These are phyloP conservation scores for Metaphire vulgaris DNA, from an alignment of 1,140 invertebrate genomes.

Conservation along the genomic window DNA sequence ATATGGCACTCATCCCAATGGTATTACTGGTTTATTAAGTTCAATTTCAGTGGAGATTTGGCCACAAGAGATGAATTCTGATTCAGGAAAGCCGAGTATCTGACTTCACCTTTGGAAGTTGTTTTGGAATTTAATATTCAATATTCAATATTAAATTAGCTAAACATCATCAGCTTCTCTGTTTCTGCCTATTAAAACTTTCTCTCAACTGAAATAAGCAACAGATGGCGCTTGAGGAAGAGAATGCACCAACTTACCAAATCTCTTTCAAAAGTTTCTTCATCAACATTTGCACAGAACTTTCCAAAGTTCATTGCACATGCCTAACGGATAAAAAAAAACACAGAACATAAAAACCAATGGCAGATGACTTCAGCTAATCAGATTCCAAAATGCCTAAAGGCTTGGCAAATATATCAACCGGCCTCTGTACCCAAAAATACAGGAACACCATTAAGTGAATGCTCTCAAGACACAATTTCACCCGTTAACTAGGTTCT, in stretches of 20 bases:
- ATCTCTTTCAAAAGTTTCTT: neutral
- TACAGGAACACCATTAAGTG: neutral
- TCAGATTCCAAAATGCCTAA: neutral
- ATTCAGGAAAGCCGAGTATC: too few species aligned
- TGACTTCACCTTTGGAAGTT: too few species aligned
- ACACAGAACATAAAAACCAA: neutral
- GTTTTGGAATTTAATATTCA: neutral
- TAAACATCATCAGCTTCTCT: neutral
- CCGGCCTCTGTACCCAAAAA: neutral
- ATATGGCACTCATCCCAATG: too few species aligned
- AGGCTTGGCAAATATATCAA: neutral
- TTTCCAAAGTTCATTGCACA: neutral
- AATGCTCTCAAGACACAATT: neutral
- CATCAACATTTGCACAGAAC: neutral
- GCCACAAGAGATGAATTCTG: too few species aligned
- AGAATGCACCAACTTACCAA: neutral
- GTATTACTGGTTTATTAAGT: too few species aligned
- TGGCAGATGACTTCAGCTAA: neutral
- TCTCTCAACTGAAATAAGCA: neutral
- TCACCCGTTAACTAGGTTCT: neutral
- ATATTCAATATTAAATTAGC: neutral
- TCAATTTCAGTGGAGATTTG: too few species aligned
- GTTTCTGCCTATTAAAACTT: neutral
- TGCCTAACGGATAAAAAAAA: too few species aligned
- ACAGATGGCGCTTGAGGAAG: neutral